These are phyloP conservation scores for Andricus grossulariae DNA, from an alignment of 1,140 invertebrate species.

Conservation along the genomic window DNA sequence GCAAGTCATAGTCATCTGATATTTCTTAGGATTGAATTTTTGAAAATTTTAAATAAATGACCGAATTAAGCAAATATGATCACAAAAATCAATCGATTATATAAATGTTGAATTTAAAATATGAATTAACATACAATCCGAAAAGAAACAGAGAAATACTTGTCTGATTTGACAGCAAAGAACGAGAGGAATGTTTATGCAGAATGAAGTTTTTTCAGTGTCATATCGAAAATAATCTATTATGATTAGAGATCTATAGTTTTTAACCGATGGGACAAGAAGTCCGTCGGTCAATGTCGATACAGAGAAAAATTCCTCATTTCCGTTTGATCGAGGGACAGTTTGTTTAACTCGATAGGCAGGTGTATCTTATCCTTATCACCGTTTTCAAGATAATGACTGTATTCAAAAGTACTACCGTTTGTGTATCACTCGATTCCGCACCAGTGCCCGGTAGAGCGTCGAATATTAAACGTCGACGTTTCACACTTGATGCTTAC, in stretches of 20 bases:
- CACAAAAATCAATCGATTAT: too few species aligned
- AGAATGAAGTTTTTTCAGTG: not conserved
- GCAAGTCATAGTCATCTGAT: too few species aligned
- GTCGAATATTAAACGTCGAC: slow-evolving; percentile 36
- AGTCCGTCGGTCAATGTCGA: slow-evolving; percentile 31
- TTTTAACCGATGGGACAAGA: not conserved
- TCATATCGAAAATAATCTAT: slow-evolving; percentile 1
- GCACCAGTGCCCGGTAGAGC: slow-evolving; percentile 52
- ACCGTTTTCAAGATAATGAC: slow-evolving; percentile 50
- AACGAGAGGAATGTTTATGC: too few species aligned
- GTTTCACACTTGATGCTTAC: slow-evolving; percentile 8
- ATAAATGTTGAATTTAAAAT: too few species aligned
- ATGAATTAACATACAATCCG: too few species aligned
- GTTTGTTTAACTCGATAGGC: slow-evolving; percentile 35
- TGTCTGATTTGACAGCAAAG: too few species aligned
- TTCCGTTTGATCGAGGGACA: slow-evolving; percentile 41
- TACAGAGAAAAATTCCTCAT: slow-evolving; percentile 46
- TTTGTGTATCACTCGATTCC: slow-evolving; percentile 35
- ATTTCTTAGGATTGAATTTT: too few species aligned
- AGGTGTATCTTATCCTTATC: slow-evolving; percentile 55
- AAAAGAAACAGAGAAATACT: too few species aligned
- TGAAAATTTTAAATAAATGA: too few species aligned
- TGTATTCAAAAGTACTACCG: slow-evolving; percentile 56
- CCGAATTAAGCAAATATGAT: too few species aligned
- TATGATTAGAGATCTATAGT: slow-evolving; percentile 16